Base-by-base conservation (phyloP, 1,140 invertebrate species). In the Drosophila burlai region DNA sequence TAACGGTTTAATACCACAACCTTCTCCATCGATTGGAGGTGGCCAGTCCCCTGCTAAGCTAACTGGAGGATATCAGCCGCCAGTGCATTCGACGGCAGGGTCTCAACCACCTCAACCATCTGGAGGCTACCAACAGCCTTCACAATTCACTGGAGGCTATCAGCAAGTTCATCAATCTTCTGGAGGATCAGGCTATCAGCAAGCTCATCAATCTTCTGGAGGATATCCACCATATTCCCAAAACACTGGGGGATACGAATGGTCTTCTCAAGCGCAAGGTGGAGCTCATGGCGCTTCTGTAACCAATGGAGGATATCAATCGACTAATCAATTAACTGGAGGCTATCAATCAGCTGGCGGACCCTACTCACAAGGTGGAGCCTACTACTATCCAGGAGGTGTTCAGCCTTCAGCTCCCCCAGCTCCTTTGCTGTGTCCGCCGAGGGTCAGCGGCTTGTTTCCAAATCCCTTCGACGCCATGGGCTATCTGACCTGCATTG, bases 401-500 rank as follows among this genome's bases (percentile, higher is more conserved):
- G 31, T 18, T 2, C 26, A 49, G 24, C 54, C 43, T 7, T 24
- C 42, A 13, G 31, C 64, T n/a, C 26, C 43, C 1, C 52, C 76
- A n/a, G 13, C 42, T 34, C 49, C 54, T 15, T 16, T 78, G 9
- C 29, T 24, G 21, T 92, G 91, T 18, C 91, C 91, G 0, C 16
- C 47, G 3, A n/a, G 49, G 7, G 76, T 78, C 3, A 73, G 73
- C 47, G 91, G 91, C 0, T 55, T 81, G 5, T 91, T 76, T 11
- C 74, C 83, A 0, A 76, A 92, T 93, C 95, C 95, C 4, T 93
- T 93, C n/a, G 94, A 95, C 47, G 96, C 95, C 62, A 89, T 82
- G 4, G 95, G 95, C 72, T 96, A 95, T 81, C 74, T 96, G 3
- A 95, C 95, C 66, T 97, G 96, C 85, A 84, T 92, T 0, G 93